Evolutionary conservation across 2,113 vertebrate genomes (phyloP), one percentile per base, ranked within the genome.

Genomic region (Argyrosomus japonicus): DNA sequence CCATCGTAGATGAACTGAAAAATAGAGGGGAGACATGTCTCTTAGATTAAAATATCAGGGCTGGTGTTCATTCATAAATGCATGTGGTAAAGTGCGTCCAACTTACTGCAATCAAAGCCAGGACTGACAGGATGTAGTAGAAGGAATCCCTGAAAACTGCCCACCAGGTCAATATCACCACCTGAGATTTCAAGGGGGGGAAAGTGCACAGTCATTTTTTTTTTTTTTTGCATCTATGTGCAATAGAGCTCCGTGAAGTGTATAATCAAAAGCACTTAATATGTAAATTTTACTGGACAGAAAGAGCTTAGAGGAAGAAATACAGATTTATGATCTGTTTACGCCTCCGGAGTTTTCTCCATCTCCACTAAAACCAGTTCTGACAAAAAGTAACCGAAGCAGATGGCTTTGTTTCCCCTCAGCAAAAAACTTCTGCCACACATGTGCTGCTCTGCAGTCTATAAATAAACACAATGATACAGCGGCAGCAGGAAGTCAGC

Each of bases 1-100:
- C 95, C 98, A 77, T 99, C 98, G 23, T 98, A 97, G 92, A 99
- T 99, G 91, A 99, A 99, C 98, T 99, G 91, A 61, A 91, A 89
- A 51, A 36, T 0, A 1, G 68, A 40, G 17, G 36, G 5, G 0
- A 50, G n/a, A 40, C 1, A 27, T 13, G 62, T 12, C 3, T 32
- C 4, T 84, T 45, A 71, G 68, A 76, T 48, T 21, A 23, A 2
- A 56, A 27, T 17, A 14, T 25, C 3, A 27, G 11, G 2, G 13
- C n/a, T 21, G 11, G 3, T 36, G 57, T 14, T 70, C 17, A 68
- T 64, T 23, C 6, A 11, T 19, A 10, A 56, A 63, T 70, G 21
- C 18, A 57, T 19, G 15, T 23, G 11, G 2, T 40, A 10, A 58
- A 71, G 36, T 19, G 36, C 4, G 43, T 57, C 29, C 19, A 58